These are phyloP conservation scores for Anthoscopus minutus DNA, from an alignment of 2,113 vertebrate genomes.

Conservation along the genomic window DNA sequence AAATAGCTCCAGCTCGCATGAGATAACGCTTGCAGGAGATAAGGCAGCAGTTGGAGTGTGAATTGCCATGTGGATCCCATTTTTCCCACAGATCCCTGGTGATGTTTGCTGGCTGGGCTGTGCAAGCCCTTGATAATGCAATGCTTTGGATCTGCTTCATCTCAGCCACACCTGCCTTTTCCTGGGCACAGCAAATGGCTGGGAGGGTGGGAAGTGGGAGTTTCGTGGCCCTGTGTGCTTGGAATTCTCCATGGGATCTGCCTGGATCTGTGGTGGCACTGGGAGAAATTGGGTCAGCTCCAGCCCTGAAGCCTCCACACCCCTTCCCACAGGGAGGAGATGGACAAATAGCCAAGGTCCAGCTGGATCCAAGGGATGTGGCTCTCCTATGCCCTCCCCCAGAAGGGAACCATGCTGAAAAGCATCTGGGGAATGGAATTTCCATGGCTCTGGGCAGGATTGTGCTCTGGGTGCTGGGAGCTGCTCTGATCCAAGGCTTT, in stretches of 20 bases:
- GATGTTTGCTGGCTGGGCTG: neutral
- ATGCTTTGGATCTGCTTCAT: neutral
- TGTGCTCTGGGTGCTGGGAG: neutral
- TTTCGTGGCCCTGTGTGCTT: rapidly evolving
- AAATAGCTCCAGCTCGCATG: neutral
- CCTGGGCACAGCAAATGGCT: neutral
- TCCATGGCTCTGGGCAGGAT: neutral
- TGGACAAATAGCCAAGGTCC: neutral
- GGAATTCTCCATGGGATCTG: rapidly evolving
- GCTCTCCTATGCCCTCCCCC: neutral
- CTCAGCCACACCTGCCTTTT: neutral
- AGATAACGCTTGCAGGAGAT: constrained; percentile 21
- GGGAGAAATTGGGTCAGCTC: neutral
- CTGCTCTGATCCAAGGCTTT: neutral
- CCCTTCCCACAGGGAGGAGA: neutral
- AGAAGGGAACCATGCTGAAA: neutral
- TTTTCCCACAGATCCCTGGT: constrained; percentile 41
- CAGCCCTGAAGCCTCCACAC: neutral
- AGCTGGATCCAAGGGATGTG: rapidly evolving
- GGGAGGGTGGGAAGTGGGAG: neutral
- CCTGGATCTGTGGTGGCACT: rapidly evolving
- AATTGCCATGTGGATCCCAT: neutral
- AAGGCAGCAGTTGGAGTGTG: neutral
- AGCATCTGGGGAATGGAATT: neutral
- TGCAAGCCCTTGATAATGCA: neutral